Base-by-base conservation (phyloP, 2,113 vertebrate species). In the Arothron firmamentum region DNA sequence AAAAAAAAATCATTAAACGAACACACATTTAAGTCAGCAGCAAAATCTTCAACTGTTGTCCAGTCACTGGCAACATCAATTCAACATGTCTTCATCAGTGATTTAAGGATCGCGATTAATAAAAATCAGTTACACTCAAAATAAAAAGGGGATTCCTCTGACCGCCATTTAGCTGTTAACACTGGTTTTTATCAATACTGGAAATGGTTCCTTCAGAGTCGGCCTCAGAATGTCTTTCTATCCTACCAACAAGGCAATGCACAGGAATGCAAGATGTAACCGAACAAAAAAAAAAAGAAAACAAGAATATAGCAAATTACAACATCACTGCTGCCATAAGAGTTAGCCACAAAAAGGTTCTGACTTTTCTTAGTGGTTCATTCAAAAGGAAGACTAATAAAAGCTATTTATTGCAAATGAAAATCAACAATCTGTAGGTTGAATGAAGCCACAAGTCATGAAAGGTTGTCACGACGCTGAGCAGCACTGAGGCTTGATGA, bases 211-310 rank as follows among this genome's bases (percentile, higher is more conserved):
- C 72, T 83, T 86, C 79, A 79, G 45, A 74, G 70, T 55, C 75
- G 57, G 63, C 70, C 61, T 82, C 69, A 18, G 70, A 59, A 42
- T 59, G 65, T 68, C 10, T 42, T 23, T 45, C 51, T 61, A 43
- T 62, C 48, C 74, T 56, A 75, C 59, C 80, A 75, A 70, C 62
- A 80, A 71, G 52, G 58, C 59, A 65, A 80, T 78, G 75, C 80
- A 84, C 75, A 83, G 89, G 87, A 89, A 88, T 89, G 86, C 77
- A 84, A 86, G 79, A 83, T 76, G 73, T 77, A 77, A 80, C 67
- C 6, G 64, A 52, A 58, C 51, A 74, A 67, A 38, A 63, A 56
- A 28, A 10, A 66, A 52, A 54, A 72, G 65, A 47, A 64, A 56
- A 9, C 62, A 63, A 74, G 28, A 72, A 64, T 72, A 74, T 20